A percentile compares a stretch with the other conserved stretches of the same genome.
Evolutionary conservation across 1,140 invertebrate genomes (phyloP).

Genomic region (Pogonomyrmex californicus): DNA sequence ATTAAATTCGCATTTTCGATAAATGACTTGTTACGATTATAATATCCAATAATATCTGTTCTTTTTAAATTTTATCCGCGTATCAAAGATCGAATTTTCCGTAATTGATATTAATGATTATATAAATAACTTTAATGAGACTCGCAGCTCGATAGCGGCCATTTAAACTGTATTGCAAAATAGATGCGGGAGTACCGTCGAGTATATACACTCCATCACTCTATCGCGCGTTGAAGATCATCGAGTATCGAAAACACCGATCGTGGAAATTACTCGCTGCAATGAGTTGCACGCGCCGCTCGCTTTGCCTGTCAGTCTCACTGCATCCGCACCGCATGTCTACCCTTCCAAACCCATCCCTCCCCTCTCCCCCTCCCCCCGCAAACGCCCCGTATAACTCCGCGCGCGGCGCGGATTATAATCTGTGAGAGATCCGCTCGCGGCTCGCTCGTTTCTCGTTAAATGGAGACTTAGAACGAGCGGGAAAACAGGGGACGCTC

Average conservation of each 20-base stretch:
- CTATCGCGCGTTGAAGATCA: conserved; percentile 17
- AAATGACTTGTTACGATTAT: background rate
- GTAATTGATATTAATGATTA: background rate
- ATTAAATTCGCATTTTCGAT: background rate
- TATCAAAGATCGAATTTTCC: background rate
- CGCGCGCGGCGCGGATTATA: conserved; percentile 43
- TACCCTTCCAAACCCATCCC: background rate
- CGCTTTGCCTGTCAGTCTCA: conserved; percentile 67
- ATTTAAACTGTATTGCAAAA: conserved; percentile 27
- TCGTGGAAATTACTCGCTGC: conserved; percentile 60
- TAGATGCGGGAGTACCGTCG: background rate
- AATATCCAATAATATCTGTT: background rate
- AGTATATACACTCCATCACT: conserved; percentile 1
- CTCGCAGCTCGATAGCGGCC: background rate
- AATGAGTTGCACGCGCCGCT: conserved; percentile 68
- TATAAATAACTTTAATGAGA: conserved; percentile 12
- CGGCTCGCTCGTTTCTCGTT: conserved; percentile 55
- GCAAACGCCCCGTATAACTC: conserved; percentile 3
- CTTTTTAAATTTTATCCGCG: background rate
- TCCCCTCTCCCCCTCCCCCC: no score
- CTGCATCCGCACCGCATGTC: conserved; percentile 67
- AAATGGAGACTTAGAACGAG: conserved; percentile 15
- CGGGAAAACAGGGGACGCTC: background rate
- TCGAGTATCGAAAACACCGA: conserved; percentile 22
- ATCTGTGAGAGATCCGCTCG: conserved; percentile 33